Evolutionary conservation across 2,797 vertebrate species (phyloP), one percentile per base, ranked within the genome.

Genomic region (Myioborus melanocephalus): DNA sequence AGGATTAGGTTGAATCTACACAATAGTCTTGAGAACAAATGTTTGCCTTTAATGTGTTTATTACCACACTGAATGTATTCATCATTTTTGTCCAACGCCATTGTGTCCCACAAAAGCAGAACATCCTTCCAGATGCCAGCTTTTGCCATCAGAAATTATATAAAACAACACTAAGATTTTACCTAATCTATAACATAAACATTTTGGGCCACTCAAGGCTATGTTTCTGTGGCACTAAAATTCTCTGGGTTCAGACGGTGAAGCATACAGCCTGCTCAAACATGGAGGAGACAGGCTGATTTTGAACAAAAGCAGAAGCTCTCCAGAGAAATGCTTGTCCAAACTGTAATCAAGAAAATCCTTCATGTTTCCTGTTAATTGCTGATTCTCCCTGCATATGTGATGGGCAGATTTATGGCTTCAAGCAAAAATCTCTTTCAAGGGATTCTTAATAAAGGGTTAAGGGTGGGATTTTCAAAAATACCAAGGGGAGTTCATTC

Each of bases 401-500:
- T 94, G 92, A 89, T 95, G 76, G 84, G 46, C 92, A 96, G 77
- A 78, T 88, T 53, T 46, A 95, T 63, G 55, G 87, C 91, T 91
- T 70, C 75, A 63, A 95, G 91, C 81, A 93, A 97, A 96, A 96
- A 73, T 64, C 88, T 64, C 60, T 95, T 96, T 95, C 90, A 97
- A 92, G 94, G 63, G 80, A 83, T 90, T 85, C 57, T 75, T 64
- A 90, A 82, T 83, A 93, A 93, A 88, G 73, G 86, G 95, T 92
- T 94, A 92, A 66, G 91, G 92, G 78, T 86, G 34, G 50, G 73
- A 93, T 93, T 92, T 94, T 88, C 30, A 83, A 56, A 56, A 95
- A 87, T 63, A 88, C 83, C 30, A 3, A 66, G 24, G 89, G 87
- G 87, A 94, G 24, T 85, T 95, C 59, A 69, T 78, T 90, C 77